Evolutionary conservation across 1,140 invertebrate genomes (phyloP), one percentile per base, ranked within the genome.

Genomic region (Tetramorium alpestre): DNA sequence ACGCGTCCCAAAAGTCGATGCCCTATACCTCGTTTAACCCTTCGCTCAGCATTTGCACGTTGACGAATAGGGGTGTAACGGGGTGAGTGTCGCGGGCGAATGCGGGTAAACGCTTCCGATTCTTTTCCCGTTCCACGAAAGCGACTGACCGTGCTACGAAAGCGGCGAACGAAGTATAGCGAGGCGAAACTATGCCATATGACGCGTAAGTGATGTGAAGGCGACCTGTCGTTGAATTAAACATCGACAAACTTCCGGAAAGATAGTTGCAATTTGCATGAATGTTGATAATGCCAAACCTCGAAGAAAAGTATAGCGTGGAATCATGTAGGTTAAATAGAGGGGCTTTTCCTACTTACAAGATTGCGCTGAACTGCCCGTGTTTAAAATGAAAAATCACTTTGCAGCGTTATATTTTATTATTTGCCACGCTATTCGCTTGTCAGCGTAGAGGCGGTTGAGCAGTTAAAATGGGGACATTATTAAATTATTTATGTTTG

Each of bases 1-100:
- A 81, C 77, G 77, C 56, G 81, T 78, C 62, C 70, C 56, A 81
- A 89, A 89, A 90, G 87, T 90, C 88, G 78, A 51, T 88, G 76
- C 58, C 56, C 78, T 28, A 73, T 38, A 73, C 75, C 75, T 33
- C 64, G 78, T 80, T 87, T 85, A 80, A 88, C 67, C 73, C 56
- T 47, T 87, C 77, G 60, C 25, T 78, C 33, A 41, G 64, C 51
- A 64, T 70, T 51, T 28, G 38, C 47, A 33, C 38, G 33, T 60
- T 67, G 75, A 81, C 62, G 84, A 13, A 86, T 51, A 6, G 13
- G 13, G 11, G 75, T 67, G 51, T 18, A 67, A 25, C 65, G 22
- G 11, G 44, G 11, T 16, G 47, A 25, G 60, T 81, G 75, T 80
- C 58, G 62, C 75, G 13, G 18, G n/a, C 8, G n/a, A 18, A 13